phyloP scores from a whole-genome alignment of 2,888 invertebrate genomes.

The Caenorhabditis uteleia region DNA sequence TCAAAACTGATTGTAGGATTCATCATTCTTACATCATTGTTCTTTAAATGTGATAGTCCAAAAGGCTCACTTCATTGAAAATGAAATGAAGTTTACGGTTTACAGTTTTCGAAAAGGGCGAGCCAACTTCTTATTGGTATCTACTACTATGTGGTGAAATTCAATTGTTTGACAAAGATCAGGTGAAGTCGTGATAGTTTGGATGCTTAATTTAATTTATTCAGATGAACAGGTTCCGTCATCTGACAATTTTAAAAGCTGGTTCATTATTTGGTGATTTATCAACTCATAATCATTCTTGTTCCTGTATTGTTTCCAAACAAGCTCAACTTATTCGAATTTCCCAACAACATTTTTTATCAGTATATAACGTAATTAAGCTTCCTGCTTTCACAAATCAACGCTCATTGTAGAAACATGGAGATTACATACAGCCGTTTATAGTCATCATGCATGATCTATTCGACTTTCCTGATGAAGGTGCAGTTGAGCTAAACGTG shows the following conservation, averaged over 20 bases:
- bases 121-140: slow-evolving; percentile 62
- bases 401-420: slow-evolving; percentile 56
- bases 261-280: slow-evolving; percentile 66
- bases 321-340: slow-evolving; percentile 63
- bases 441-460: slow-evolving; percentile 65
- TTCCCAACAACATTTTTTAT: slow-evolving; percentile 60
- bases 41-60: too few relatives aligned
- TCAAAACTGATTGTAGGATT: too few relatives aligned
- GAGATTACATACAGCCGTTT: slow-evolving; percentile 63
- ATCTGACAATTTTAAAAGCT: slow-evolving; percentile 45
- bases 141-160: slow-evolving; percentile 67
- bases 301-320: slow-evolving; percentile 59
- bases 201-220: not conserved
- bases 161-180: slow-evolving; percentile 53
- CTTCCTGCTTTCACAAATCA: not conserved
- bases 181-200: slow-evolving; percentile 4
- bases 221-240: slow-evolving; percentile 37
- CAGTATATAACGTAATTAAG: slow-evolving; percentile 59
- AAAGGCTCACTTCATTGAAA: not conserved
- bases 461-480: slow-evolving; percentile 48
- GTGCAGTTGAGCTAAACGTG: too few relatives aligned
- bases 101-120: slow-evolving; percentile 66
- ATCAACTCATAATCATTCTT: slow-evolving; percentile 54
- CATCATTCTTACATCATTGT: too few relatives aligned
- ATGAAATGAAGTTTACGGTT: too few relatives aligned